Conservation (phyloP, 2,888 invertebrate species). For the Cheilosia pagana region DNA sequence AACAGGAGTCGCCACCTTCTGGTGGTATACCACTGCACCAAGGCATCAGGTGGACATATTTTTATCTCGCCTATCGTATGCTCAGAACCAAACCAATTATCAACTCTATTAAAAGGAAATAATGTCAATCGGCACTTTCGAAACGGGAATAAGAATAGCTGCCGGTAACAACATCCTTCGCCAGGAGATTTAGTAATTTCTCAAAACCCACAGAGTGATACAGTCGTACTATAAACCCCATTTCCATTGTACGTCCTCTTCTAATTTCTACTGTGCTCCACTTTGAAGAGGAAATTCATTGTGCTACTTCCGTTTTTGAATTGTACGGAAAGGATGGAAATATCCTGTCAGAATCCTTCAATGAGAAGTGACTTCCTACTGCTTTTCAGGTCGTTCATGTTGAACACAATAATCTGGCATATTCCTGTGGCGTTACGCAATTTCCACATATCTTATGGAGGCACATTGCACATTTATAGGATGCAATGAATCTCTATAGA, state of each 20-base stretch:
- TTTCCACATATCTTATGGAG: constrained; percentile 23
- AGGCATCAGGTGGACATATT: constrained; percentile 59
- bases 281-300: constrained; percentile 64
- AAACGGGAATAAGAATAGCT: constrained; percentile 39
- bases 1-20: constrained; percentile 54
- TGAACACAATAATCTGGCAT: constrained; percentile 53
- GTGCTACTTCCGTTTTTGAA: constrained; percentile 60
- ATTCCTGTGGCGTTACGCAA: constrained; percentile 34
- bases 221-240: constrained; percentile 36
- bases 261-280: constrained; percentile 56
- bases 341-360: constrained; percentile 68
- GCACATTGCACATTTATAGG: constrained; percentile 21
- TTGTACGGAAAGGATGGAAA: constrained; percentile 20
- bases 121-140: constrained; percentile 44
- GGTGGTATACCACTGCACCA: constrained; percentile 35
- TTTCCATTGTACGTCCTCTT: constrained; percentile 45
- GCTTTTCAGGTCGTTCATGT: constrained; percentile 56
- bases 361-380: constrained; percentile 39
- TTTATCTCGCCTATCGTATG: constrained; percentile 22
- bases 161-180: constrained; percentile 55
- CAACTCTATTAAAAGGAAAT: constrained; percentile 29
- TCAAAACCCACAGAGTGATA: constrained; percentile 19
- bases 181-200: constrained; percentile 23
- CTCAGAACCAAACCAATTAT: constrained; percentile 34
- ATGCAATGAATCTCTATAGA: constrained; percentile 8